Base-by-base conservation (phyloP, 2,888 invertebrate genomes). In the Hermodice carunculata region DNA sequence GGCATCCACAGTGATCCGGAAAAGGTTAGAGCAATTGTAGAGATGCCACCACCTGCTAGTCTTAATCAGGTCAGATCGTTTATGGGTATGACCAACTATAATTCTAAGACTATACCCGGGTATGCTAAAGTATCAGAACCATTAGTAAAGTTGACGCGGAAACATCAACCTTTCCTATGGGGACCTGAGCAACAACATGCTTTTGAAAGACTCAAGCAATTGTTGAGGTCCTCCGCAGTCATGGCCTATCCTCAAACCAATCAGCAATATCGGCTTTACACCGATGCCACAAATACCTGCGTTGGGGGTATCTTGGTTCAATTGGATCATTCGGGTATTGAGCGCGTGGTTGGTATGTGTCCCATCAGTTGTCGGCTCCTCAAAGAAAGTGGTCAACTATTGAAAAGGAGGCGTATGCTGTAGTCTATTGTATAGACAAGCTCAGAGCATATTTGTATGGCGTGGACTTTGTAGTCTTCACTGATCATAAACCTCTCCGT, bases 381-480 rank as follows among this genome's bases (percentile, higher is more conserved):
- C 53, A 53, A 32, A 4, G 3, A 19, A 29, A 19, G 22, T 53
- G 34, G 32, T 8, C 32, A 32, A 53, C 53, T 8, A 34, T 53
- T 31, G 53, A 32, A 14, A 53, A 53, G 37, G 53, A 53, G 19
- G 53, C 53, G 17, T 53, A 17, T 53, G 53, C 53, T 6, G 19
- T 53, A 8, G 22, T 53, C 8, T 53, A 53, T 34, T 29, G 32
- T 11, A 14, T 53, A 3, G 4, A 29, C 29, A 53, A 53, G 32
- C 22, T 53, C 14, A 31, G 53, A n/a, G 32, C 53, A 14, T 53
- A 53, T 32, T 53, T 53, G 32, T 31, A 34, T 8, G 53, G 53
- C 8, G 31, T 34, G 5, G 6, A 8, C 3, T 53, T 53, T 32
- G 34, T n/a, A 11, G 32, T 53, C 3, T 32, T 53, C 31, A 53